Base-by-base conservation (phyloP, 2,888 invertebrate genomes). In the Pogonocherus hispidulus region DNA sequence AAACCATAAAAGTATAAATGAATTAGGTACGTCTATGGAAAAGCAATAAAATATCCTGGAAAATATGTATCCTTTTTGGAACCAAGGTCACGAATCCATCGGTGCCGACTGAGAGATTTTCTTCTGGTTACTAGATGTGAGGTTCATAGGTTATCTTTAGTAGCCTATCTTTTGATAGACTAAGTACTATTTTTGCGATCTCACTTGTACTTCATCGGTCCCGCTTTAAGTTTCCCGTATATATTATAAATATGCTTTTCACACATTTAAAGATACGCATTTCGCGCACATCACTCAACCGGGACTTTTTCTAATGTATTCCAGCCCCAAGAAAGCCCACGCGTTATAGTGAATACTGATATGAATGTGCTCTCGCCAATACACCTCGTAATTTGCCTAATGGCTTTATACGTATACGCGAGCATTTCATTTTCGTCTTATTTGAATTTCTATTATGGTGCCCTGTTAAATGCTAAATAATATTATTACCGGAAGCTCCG, bases 251-350 rank as follows among this genome's bases (percentile, higher is more conserved):
- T 32, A 32, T 32, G 32, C 32, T 41, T 41, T 41, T 16, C 70
- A 62, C 60, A 64, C 56, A 51, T 46, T 56, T 55, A 32, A 35
- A 23, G 27, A 47, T 41, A 56, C 69, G 60, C 57, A 37, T 63
- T 63, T 63, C 47, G 66, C 57, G 62, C 51, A 56, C 69, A 70
- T 69, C 67, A 65, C 71, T 66, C 71, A 65, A 67, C 63, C 67
- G 68, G 71, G 71, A 67, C 66, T 69, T 69, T 64, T 66, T 66
- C 46, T 69, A 69, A 71, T 71, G 64, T 73, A 69, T 70, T 69
- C 66, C 62, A 56, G 66, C 59, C 57, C 46, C 32, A 52, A 59
- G 66, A 68, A 67, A 41, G 64, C 67, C 65, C 59, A 66, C 68
- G 68, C 68, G 66, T 69, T 63, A 66, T 60, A 67, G 69, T 69